phyloP scores from a whole-genome alignment of 2,888 invertebrate species.

The Andrena chrysosceles region DNA sequence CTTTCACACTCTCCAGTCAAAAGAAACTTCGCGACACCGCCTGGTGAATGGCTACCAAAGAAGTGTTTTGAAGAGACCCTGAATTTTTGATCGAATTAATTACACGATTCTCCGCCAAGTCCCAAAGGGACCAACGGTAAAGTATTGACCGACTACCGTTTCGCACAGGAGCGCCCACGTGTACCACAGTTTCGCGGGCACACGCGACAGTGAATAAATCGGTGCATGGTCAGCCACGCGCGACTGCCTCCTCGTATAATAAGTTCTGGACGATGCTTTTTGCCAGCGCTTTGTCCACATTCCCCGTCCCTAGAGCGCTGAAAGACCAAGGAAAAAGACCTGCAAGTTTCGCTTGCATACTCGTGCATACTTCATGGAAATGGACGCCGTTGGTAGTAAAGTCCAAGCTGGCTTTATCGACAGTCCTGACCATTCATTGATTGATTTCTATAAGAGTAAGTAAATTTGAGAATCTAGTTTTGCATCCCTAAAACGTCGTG shows the following conservation, averaged over 20 bases:
- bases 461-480: not conserved
- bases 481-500: not conserved
- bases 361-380: constrained; percentile 24
- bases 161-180: not conserved
- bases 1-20: constrained; percentile 14
- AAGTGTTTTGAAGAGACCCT: constrained; percentile 2
- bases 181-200: constrained; percentile 9
- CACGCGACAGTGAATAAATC: constrained; percentile 60
- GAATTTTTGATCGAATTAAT: constrained; percentile 57
- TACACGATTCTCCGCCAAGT: constrained; percentile 11
- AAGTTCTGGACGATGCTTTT: constrained; percentile 51
- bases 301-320: constrained; percentile 18
- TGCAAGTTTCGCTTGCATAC: constrained; percentile 10
- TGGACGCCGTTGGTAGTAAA: not conserved
- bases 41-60: constrained; percentile 17
- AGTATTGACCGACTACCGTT: constrained; percentile 16
- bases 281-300: constrained; percentile 24
- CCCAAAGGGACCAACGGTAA: not conserved
- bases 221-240: constrained; percentile 55
- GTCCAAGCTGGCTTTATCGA: constrained; percentile 4
- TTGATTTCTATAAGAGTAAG: constrained; percentile 9
- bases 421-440: not conserved
- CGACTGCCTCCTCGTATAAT: not conserved
- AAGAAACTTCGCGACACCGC: constrained; percentile 5
- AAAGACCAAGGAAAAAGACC: constrained; percentile 38